Evolutionary conservation across 2,113 vertebrate genomes (phyloP).

Genomic region (Platycercus adscitus): DNA sequence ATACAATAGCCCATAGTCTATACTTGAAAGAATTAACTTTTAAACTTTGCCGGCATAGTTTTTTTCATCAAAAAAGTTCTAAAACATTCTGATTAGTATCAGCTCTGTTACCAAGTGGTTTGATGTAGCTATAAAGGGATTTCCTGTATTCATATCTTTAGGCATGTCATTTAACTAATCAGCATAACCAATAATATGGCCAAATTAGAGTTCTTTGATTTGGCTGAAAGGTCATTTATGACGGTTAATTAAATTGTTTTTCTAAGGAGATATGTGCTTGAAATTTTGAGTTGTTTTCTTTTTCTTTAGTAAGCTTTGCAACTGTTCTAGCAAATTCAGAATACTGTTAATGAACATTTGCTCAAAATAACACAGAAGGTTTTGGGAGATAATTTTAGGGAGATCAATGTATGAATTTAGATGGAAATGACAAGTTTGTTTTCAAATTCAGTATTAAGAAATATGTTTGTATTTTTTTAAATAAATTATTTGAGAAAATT

Average conservation of each 20-base stretch:
- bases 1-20: neutral
- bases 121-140: neutral
- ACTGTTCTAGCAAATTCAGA: neutral
- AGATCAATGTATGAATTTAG: neutral
- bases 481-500: neutral
- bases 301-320: neutral
- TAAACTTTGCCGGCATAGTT: neutral
- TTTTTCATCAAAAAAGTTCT: slow-evolving; percentile 30
- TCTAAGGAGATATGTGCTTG: neutral
- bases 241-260: neutral
- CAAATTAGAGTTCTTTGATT: slow-evolving; percentile 8
- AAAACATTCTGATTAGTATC: slow-evolving; percentile 33
- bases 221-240: neutral
- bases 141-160: slow-evolving; percentile 38
- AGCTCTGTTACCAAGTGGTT: neutral
- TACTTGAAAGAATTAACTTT: slow-evolving; percentile 40
- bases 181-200: neutral
- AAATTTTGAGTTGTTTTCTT: neutral
- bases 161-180: slow-evolving; percentile 24
- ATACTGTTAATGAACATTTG: neutral
- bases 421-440: neutral
- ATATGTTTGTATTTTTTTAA: neutral
- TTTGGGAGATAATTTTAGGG: neutral
- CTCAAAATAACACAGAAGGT: neutral
- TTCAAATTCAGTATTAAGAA: neutral